Conservation (phyloP, 1,140 invertebrate species). For the Neoseiulus cucumeris region DNA sequence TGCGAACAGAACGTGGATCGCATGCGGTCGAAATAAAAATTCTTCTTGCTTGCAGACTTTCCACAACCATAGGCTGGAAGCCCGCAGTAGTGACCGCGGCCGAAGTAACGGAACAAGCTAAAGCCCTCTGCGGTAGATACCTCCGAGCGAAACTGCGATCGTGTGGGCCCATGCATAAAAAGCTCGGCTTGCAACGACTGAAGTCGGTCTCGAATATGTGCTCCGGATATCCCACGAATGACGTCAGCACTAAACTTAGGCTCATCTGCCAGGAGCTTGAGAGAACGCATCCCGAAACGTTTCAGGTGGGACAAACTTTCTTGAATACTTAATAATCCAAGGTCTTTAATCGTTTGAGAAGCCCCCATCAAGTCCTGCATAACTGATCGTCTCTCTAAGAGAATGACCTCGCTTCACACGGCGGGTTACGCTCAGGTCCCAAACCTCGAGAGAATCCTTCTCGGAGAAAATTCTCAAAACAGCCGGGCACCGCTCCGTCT, state of each 20-base stretch:
- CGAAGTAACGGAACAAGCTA: background rate
- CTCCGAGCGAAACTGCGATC: conserved; percentile 33
- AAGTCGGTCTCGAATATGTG: conserved; percentile 34
- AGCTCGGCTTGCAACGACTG: conserved; percentile 44
- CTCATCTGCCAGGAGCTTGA: conserved; percentile 41
- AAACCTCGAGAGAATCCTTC: no score
- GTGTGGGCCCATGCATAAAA: conserved; percentile 41
- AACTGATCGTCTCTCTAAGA: no score
- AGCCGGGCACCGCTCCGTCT: no score
- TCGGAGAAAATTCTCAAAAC: no score
- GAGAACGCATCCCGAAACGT: conserved; percentile 31
- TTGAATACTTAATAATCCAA: no score
- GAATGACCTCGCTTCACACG: no score
- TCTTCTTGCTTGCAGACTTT: background rate
- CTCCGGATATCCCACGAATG: conserved; percentile 20
- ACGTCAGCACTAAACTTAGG: conserved; percentile 37
- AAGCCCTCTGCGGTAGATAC: background rate
- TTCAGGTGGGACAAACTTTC: background rate
- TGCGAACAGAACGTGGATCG: no score
- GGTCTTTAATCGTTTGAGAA: no score
- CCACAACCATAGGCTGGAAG: conserved; percentile 1
- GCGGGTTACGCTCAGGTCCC: no score
- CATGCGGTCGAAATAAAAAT: no score
- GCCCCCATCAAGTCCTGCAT: no score
- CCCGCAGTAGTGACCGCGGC: background rate